A percentile compares a stretch with the other conserved stretches of the same genome.
These are phyloP conservation scores for Acrobasis repandana DNA, from an alignment of 2,888 invertebrate genomes.

Conservation along the genomic window DNA sequence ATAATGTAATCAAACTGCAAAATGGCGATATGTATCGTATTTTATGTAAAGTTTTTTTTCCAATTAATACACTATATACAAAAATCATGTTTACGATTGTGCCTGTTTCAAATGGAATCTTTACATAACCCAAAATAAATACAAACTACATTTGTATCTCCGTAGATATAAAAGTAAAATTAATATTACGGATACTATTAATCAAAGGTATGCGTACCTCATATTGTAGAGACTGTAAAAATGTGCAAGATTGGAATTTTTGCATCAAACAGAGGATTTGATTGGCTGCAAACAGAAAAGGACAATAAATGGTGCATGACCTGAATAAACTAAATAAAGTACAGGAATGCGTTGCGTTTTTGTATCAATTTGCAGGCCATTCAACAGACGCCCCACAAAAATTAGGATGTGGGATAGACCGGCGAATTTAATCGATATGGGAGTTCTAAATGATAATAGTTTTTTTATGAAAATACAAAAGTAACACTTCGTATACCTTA, in stretches of 20 bases:
- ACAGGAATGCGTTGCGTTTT: constrained; percentile 60
- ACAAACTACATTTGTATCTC: too few relatives aligned
- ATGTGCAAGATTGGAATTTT: background rate
- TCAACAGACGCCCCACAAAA: constrained; percentile 58
- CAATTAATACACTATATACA: too few relatives aligned
- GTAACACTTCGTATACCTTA: too few relatives aligned
- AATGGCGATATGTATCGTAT: too few relatives aligned
- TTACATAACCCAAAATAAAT: too few relatives aligned
- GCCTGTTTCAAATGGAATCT: too few relatives aligned
- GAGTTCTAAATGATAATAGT: too few relatives aligned
- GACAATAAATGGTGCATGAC: constrained; percentile 47
- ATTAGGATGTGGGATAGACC: constrained; percentile 38
- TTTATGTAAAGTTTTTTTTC: too few relatives aligned
- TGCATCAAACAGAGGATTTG: background rate
- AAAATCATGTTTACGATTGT: too few relatives aligned
- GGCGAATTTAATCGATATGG: background rate
- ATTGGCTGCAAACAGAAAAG: constrained; percentile 34
- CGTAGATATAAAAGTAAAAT: background rate
- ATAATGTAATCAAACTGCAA: too few relatives aligned
- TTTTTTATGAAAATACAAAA: too few relatives aligned
- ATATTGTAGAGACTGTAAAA: background rate
- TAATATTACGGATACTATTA: background rate
- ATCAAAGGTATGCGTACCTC: background rate
- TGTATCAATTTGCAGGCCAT: constrained; percentile 72
- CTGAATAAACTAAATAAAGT: constrained; percentile 73